phyloP scores from a whole-genome alignment of 1,140 invertebrate species.

The Lepidurus apus region DNA sequence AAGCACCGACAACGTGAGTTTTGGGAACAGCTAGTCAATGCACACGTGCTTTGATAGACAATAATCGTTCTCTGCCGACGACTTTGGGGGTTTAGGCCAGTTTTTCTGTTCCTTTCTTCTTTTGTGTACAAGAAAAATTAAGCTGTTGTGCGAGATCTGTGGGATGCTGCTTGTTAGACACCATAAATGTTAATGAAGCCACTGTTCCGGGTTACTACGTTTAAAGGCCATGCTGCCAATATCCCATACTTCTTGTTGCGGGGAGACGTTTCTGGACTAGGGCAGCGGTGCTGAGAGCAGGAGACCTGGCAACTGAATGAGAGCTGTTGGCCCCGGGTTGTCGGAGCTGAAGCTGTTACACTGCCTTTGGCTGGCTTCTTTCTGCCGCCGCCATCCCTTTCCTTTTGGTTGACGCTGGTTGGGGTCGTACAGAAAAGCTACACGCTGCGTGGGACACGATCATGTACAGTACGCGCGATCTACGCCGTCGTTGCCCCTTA shows the following conservation, averaged over 20 bases:
- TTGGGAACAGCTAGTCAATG: too few species aligned
- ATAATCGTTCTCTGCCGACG: too few species aligned
- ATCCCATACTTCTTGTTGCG: background rate
- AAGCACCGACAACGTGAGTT: too few species aligned
- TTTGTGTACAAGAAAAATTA: background rate
- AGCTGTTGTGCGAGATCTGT: background rate
- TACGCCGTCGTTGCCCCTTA: too few species aligned
- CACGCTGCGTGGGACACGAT: too few species aligned
- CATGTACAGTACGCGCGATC: too few species aligned
- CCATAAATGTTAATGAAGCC: background rate
- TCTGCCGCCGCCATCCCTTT: background rate
- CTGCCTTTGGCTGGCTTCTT: background rate
- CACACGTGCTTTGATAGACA: too few species aligned
- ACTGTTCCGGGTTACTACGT: slow-evolving; percentile 12
- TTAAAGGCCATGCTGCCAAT: slow-evolving; percentile 2
- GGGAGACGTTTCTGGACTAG: background rate
- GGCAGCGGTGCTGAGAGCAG: background rate
- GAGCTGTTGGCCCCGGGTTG: background rate
- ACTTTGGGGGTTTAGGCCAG: background rate
- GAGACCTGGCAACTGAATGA: slow-evolving; percentile 21
- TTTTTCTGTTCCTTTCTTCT: background rate
- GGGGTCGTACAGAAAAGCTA: background rate
- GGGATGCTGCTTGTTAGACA: background rate
- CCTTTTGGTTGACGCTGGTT: background rate
- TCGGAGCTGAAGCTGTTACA: background rate